phyloP scores from a whole-genome alignment of 2,797 vertebrate genomes.

The Taenioides sp. region DNA sequence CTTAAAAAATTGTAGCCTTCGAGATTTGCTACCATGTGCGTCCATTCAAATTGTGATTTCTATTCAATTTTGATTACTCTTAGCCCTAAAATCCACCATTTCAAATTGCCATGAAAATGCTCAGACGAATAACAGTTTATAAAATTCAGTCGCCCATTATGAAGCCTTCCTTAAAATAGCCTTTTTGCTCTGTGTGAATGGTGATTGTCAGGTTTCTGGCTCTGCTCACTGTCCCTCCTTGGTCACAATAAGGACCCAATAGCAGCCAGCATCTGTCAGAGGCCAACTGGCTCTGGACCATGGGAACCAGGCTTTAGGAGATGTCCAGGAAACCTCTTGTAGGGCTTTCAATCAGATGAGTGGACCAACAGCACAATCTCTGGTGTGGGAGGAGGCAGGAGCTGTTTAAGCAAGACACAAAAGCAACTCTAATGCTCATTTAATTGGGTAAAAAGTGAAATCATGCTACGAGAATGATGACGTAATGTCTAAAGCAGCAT shows the following conservation, averaged over 20 bases:
- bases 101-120: too few species aligned
- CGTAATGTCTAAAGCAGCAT: background rate
- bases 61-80: too few species aligned
- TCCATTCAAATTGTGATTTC: too few species aligned
- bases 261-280: slow-evolving; percentile 74
- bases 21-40: too few species aligned
- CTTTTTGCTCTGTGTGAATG: slow-evolving; percentile 1
- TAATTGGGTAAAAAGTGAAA: slow-evolving; percentile 37
- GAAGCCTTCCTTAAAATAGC: background rate
- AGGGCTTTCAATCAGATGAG: slow-evolving; percentile 49
- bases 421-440: slow-evolving; percentile 38
- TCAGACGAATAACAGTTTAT: too few species aligned
- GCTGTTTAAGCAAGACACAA: slow-evolving; percentile 17
- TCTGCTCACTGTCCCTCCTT: slow-evolving; percentile 61
- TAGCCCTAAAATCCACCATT: too few species aligned
- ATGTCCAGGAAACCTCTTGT: slow-evolving; percentile 45
- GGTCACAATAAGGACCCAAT: slow-evolving; percentile 59
- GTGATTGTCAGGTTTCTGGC: slow-evolving; percentile 64
- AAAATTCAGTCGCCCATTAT: too few species aligned
- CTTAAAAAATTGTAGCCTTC: too few species aligned
- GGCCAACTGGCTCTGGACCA: slow-evolving; percentile 76
- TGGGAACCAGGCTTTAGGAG: slow-evolving; percentile 65
- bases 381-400: slow-evolving; percentile 32
- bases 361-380: slow-evolving; percentile 40
- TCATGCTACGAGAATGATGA: background rate